phyloP scores from a whole-genome alignment of 2,888 invertebrate species.

The Sussaba pulchella region DNA sequence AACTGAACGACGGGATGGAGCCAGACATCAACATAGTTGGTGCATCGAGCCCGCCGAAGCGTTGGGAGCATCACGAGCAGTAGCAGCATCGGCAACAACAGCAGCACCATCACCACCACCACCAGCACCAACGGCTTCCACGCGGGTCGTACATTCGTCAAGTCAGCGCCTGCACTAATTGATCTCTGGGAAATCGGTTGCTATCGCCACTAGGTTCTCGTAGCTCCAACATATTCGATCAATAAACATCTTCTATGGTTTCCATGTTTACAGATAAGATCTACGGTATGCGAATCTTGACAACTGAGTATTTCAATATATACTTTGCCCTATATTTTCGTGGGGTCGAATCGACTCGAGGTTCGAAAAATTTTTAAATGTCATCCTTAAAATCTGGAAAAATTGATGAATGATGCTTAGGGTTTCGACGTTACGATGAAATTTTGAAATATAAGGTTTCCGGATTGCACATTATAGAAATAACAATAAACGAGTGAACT shows the following conservation, averaged over 20 bases:
- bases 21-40: constrained; percentile 30
- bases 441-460: no score
- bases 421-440: no score
- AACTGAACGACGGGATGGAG: constrained; percentile 25
- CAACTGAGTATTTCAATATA: no score
- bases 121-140: constrained; percentile 11
- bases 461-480: no score
- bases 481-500: no score
- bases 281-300: neutral
- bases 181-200: constrained; percentile 64
- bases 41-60: constrained; percentile 9
- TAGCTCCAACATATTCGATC: constrained; percentile 46
- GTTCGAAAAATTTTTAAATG: no score
- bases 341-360: no score
- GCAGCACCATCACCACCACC: constrained; percentile 4
- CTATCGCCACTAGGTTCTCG: constrained; percentile 50
- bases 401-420: no score
- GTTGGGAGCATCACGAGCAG: constrained; percentile 21
- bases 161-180: constrained; percentile 69
- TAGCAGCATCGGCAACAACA: constrained; percentile 44
- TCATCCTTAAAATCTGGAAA: no score
- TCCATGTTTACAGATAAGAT: neutral
- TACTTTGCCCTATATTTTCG: no score
- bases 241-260: constrained; percentile 39
- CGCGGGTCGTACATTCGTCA: constrained; percentile 64